phyloP scores from a whole-genome alignment of 1,140 invertebrate species.

The Sitophilus oryzae region DNA sequence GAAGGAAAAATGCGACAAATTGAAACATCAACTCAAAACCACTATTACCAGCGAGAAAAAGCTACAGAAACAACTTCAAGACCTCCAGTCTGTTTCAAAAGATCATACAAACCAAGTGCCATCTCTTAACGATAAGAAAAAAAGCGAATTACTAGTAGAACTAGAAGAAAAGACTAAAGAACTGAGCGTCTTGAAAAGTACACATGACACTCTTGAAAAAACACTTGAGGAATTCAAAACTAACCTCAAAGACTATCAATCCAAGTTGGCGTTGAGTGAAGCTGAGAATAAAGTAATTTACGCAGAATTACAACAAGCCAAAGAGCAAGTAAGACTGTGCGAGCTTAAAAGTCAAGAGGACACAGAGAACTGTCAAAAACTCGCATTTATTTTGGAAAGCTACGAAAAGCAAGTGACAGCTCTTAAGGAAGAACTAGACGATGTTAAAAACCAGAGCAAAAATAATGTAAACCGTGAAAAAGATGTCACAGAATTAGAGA shows the following conservation, averaged over 20 bases:
- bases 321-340: conserved; percentile 10
- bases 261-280: conserved; percentile 24
- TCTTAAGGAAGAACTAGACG: conserved; percentile 27
- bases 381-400: conserved; percentile 31
- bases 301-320: conserved; percentile 23
- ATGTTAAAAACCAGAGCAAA: neutral
- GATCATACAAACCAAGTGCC: conserved; percentile 2
- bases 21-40: conserved; percentile 37
- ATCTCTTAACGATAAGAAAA: neutral
- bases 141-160: conserved; percentile 15
- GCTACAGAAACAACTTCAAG: conserved; percentile 28
- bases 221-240: conserved; percentile 24
- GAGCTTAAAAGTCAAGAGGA: conserved; percentile 28
- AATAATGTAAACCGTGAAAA: neutral
- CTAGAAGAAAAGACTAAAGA: conserved; percentile 23
- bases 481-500: conserved; percentile 1
- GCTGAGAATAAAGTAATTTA: conserved; percentile 28
- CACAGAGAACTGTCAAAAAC: conserved; percentile 29
- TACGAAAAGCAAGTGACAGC: conserved; percentile 33
- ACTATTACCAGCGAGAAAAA: conserved; percentile 24
- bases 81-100: conserved; percentile 8
- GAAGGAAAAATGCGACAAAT: conserved; percentile 48
- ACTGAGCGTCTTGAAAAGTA: conserved; percentile 20
- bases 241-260: conserved; percentile 14
- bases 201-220: conserved; percentile 23